These are phyloP conservation scores for Vanessa cardui DNA, from an alignment of 2,888 invertebrate genomes.

Conservation along the genomic window DNA sequence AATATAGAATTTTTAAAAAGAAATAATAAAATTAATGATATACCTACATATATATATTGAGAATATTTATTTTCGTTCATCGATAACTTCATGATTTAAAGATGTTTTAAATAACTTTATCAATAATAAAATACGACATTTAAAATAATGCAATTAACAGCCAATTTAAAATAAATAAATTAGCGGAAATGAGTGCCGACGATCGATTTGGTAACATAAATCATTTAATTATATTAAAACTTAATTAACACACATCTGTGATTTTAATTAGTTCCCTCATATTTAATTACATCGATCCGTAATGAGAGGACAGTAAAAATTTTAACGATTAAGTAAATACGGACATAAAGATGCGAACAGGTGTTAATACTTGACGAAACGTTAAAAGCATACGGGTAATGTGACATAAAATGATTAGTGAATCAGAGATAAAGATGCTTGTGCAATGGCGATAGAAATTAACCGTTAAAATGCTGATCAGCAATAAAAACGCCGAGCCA, in stretches of 20 bases:
- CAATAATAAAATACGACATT: background rate
- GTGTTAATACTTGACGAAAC: conserved; percentile 11
- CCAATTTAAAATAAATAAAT: conserved; percentile 5
- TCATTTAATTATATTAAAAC: background rate
- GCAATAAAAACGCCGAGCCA: conserved; percentile 54
- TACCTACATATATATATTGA: too few species aligned
- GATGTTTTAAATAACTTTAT: background rate
- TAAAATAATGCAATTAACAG: conserved; percentile 6
- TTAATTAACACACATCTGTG: conserved; percentile 6
- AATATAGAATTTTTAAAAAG: too few species aligned
- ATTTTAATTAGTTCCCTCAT: conserved; percentile 10
- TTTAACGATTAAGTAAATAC: conserved; percentile 20
- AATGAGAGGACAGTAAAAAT: conserved; percentile 21
- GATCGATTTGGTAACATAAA: background rate
- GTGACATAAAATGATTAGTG: conserved; percentile 27
- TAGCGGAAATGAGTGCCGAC: background rate
- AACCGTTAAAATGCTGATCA: conserved; percentile 43
- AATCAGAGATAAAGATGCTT: conserved; percentile 24
- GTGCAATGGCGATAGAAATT: conserved; percentile 29
- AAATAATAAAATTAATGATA: too few species aligned
- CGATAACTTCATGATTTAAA: background rate
- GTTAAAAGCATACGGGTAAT: conserved; percentile 5
- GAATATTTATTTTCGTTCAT: background rate
- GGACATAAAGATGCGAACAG: conserved; percentile 12
- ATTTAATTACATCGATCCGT: conserved; percentile 18